These are phyloP conservation scores for Hypothenemus hampei DNA, from an alignment of 1,140 invertebrate species.

Conservation along the genomic window DNA sequence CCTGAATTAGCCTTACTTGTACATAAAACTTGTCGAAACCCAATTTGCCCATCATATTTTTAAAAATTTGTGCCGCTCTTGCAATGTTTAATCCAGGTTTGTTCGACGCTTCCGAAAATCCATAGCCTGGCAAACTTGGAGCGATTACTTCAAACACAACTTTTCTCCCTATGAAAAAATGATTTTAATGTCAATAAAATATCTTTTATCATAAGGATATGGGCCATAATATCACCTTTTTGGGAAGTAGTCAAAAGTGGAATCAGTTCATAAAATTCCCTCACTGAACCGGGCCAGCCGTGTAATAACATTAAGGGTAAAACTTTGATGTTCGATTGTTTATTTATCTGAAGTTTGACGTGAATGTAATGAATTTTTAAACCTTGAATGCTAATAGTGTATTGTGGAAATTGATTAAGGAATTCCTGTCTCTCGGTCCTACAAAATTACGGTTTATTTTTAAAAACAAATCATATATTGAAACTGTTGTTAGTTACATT, in stretches of 20 bases:
- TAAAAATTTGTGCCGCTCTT: constrained; percentile 69
- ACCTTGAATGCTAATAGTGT: constrained; percentile 53
- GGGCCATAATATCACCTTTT: constrained; percentile 35
- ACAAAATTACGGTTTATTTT: constrained; percentile 36
- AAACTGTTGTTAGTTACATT: too few relatives aligned
- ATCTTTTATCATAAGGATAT: background rate
- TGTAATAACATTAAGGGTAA: constrained; percentile 71
- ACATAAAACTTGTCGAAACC: constrained; percentile 71
- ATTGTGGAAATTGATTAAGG: constrained; percentile 71
- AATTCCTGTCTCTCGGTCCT: constrained; percentile 58
- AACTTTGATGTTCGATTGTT: constrained; percentile 23
- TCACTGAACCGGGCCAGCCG: constrained; percentile 88
- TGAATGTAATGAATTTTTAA: constrained; percentile 63
- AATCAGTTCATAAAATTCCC: constrained; percentile 81
- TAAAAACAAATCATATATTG: background rate
- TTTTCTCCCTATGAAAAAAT: constrained; percentile 12
- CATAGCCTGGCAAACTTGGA: constrained; percentile 66
- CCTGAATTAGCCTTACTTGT: too few relatives aligned
- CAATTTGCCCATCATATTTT: constrained; percentile 79
- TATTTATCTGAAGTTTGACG: constrained; percentile 51
- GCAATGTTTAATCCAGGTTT: constrained; percentile 58
- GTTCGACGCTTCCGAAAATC: constrained; percentile 68
- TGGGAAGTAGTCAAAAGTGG: constrained; percentile 60
- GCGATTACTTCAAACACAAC: constrained; percentile 76
- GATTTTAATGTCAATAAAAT: constrained; percentile 2